Conservation (phyloP, 2,888 invertebrate species). For the Apamea sordens region DNA sequence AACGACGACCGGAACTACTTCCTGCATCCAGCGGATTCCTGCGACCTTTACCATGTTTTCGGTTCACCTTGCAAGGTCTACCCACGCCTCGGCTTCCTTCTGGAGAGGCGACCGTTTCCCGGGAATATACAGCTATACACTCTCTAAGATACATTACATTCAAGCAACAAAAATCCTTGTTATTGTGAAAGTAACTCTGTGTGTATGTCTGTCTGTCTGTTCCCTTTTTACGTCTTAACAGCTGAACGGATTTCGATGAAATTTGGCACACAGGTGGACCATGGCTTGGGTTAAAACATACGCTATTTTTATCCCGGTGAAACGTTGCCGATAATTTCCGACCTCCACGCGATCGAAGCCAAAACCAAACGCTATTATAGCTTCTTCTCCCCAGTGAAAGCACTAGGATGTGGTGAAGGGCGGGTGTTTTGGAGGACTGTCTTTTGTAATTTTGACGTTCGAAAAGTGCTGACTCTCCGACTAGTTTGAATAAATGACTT, state of each 20-base stretch:
- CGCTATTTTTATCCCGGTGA: background rate
- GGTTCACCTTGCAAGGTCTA: background rate
- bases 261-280: background rate
- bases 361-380: background rate
- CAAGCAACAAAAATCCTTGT: background rate
- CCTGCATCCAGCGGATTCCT: background rate
- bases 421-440: no score
- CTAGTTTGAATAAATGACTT: no score
- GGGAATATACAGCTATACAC: background rate
- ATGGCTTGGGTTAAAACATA: background rate
- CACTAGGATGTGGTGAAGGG: no score
- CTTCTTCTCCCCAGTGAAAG: no score
- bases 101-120: background rate
- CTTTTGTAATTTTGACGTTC: no score
- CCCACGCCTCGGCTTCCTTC: background rate
- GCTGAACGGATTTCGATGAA: background rate
- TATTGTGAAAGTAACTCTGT: background rate
- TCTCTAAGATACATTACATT: background rate
- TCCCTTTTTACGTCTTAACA: background rate
- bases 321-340: no score
- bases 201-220: background rate
- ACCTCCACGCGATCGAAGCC: background rate
- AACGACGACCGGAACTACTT: background rate
- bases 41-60: background rate
- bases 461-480: no score